Conservation (phyloP, 2,797 vertebrate genomes). For the Psittacula echo region DNA sequence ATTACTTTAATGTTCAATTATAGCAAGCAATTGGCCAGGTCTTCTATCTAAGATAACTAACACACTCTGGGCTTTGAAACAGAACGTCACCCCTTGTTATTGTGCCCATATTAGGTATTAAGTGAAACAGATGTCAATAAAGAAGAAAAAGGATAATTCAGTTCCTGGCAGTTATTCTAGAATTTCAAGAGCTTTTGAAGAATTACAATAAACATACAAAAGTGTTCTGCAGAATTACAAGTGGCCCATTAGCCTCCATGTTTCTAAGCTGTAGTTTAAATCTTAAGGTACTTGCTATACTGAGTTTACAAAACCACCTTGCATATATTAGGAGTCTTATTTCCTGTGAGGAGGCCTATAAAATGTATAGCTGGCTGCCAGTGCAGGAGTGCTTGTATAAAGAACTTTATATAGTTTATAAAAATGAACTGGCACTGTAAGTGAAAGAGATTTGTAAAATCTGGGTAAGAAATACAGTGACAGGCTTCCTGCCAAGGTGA, state of each 20-base stretch:
- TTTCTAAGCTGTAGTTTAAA: neutral
- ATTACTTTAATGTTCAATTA: neutral
- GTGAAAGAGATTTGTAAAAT: neutral
- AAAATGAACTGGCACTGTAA: neutral
- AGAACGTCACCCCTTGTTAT: neutral
- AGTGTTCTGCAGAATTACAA: neutral
- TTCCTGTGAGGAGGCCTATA: neutral
- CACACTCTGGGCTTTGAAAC: neutral
- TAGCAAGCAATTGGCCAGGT: neutral
- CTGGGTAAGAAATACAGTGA: neutral
- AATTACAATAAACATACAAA: neutral
- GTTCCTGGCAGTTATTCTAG: neutral
- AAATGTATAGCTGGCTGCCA: neutral
- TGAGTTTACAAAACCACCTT: neutral
- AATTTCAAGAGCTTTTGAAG: slow-evolving; percentile 17
- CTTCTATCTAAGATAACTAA: slow-evolving; percentile 3
- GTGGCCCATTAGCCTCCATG: neutral
- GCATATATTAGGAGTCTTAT: neutral
- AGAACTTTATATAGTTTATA: neutral
- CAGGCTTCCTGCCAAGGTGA: neutral
- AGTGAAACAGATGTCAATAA: neutral
- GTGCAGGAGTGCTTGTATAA: neutral
- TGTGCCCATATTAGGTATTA: neutral
- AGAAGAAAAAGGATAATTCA: neutral
- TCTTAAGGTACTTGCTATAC: neutral